Evolutionary conservation across 2,113 vertebrate genomes (phyloP).

Genomic region (Marmota monax): DNA sequence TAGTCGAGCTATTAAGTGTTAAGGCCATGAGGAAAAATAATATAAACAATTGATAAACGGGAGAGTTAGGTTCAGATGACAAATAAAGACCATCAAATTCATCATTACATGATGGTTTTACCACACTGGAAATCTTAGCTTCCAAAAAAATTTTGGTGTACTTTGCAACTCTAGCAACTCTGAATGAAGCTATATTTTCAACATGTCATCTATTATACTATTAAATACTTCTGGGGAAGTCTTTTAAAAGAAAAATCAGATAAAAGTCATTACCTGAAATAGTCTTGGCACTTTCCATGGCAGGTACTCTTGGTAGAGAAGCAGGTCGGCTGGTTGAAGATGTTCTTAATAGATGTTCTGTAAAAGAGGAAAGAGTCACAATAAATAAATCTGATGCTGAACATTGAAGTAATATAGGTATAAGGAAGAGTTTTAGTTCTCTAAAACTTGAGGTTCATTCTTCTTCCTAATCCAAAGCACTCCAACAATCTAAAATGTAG

Average conservation of each 20-base stretch:
- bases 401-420: not conserved
- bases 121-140: not conserved
- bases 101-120: not conserved
- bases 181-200: not conserved
- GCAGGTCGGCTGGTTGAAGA: conserved; percentile 90
- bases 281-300: conserved; percentile 94
- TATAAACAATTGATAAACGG: not conserved
- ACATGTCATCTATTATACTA: not conserved
- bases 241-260: not conserved
- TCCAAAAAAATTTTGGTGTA: not conserved
- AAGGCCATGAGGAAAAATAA: not conserved
- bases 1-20: not conserved
- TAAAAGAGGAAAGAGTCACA: conserved; percentile 66
- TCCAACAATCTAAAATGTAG: not conserved
- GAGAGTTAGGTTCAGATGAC: not conserved
- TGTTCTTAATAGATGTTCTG: conserved; percentile 93
- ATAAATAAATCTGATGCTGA: not conserved
- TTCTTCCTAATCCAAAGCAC: not conserved
- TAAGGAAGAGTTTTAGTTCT: not conserved
- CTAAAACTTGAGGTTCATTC: not conserved
- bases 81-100: not conserved
- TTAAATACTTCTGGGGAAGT: not conserved
- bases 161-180: not conserved
- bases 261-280: conserved; percentile 91
- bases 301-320: conserved; percentile 93